Base-by-base conservation (phyloP, 2,113 vertebrate species). In the Syngnathus typhle region DNA sequence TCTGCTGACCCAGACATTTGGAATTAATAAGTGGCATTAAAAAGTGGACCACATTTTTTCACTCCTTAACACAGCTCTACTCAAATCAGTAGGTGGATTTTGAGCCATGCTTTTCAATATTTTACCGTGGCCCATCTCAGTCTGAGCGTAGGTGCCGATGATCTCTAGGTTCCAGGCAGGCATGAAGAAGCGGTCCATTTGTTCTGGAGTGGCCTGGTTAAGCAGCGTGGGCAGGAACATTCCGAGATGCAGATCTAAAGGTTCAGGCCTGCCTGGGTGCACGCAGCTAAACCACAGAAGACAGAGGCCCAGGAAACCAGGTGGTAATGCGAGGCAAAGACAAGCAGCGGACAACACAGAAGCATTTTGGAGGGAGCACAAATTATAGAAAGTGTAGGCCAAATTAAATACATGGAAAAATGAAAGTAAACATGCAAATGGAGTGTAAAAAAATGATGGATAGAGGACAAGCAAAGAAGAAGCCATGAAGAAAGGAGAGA, bases 121-220 rank as follows among this genome's bases (percentile, higher is more conserved):
- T 89, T 88, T 98, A 99, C 97, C 97, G 93, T 99, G 97, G 86
- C 97, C 97, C 89, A 99, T 96, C 89, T 99, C 97, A 81, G 97
- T 99, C 91, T 99, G 97, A 32, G 97, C 96, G 77, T 99, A 99
- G 88, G 95, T 98, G 93, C 96, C 97, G 91, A 95, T 94, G 93
- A 99, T 96, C 91, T 97, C 89, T 91, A 98, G 91, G 88, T 95
- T 97, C 97, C 97, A 99, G 83, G 97, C 93, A 6, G 94, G 94
- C 85, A 95, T 95, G 95, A 99, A 98, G 95, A 96, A 95, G 64
- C 91, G 90, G 67, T 98, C 92, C 86, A 98, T 96, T 88, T 99
- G 97, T 74, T 95, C 94, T 65, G 90, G 88, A 49, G 95, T 95
- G 80, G 96, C 94, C 92, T 99, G 97, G 90, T 94, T 95, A 86